Conservation (phyloP, 2,888 invertebrate species). For the Dorcus hopei region DNA sequence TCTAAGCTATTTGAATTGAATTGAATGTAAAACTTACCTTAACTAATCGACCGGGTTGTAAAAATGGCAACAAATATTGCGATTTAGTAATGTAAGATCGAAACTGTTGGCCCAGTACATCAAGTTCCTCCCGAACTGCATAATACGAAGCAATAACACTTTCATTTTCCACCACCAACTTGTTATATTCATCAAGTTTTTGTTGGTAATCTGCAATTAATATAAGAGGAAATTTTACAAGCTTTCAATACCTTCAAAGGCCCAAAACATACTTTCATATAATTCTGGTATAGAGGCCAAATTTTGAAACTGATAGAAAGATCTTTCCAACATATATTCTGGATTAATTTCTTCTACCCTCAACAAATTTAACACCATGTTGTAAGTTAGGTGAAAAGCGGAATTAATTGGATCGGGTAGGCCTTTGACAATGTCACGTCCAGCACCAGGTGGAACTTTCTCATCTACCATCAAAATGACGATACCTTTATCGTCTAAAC, state of each 20-base stretch:
- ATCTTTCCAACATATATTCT: constrained; percentile 97
- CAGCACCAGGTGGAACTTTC: constrained; percentile 78
- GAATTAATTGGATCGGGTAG: constrained; percentile 94
- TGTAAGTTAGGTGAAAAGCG: constrained; percentile 98
- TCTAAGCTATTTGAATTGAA: too few relatives aligned
- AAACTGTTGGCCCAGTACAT: constrained; percentile 71
- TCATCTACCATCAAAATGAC: constrained; percentile 99
- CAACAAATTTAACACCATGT: constrained; percentile 96
- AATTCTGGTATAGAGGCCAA: constrained; percentile 90
- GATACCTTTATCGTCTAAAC: constrained; percentile 94
- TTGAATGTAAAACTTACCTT: constrained; percentile 58
- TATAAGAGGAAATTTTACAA: not conserved
- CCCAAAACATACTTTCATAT: constrained; percentile 67
- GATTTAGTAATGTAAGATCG: constrained; percentile 78
- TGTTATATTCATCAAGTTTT: constrained; percentile 64
- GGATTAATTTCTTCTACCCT: constrained; percentile 99
- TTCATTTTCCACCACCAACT: constrained; percentile 69
- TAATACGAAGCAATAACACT: constrained; percentile 77
- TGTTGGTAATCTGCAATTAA: constrained; percentile 59
- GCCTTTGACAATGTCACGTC: constrained; percentile 80
- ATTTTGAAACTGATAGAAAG: constrained; percentile 99
- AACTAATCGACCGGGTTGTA: constrained; percentile 90
- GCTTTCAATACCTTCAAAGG: too few relatives aligned
- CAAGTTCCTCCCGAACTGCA: constrained; percentile 78
- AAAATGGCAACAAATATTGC: constrained; percentile 85